These are phyloP conservation scores for Leguminivora glycinivorella DNA, from an alignment of 1,140 invertebrate genomes.

Conservation along the genomic window DNA sequence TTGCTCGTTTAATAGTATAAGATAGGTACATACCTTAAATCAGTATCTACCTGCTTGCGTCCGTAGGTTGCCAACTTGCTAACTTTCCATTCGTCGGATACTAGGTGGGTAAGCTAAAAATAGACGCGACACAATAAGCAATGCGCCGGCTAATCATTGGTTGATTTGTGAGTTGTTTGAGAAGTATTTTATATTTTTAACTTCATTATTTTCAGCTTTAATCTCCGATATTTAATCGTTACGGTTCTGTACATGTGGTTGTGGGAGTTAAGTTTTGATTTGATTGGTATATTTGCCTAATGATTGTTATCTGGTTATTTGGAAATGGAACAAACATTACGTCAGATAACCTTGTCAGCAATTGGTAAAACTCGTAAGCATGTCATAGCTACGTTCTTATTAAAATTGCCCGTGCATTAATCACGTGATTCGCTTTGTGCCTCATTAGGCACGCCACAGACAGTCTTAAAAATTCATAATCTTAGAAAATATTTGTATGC, in stretches of 20 bases:
- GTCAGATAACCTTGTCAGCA: constrained; percentile 56
- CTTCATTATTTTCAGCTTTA: background rate
- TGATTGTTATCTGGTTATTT: constrained; percentile 41
- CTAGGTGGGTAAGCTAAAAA: constrained; percentile 65
- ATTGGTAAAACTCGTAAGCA: constrained; percentile 49
- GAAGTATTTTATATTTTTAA: constrained; percentile 31
- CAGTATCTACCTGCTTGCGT: constrained; percentile 38
- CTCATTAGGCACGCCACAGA: too few species aligned
- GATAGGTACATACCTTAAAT: constrained; percentile 45
- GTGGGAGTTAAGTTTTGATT: background rate
- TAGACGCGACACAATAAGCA: constrained; percentile 68
- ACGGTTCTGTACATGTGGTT: too few species aligned
- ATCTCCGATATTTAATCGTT: background rate
- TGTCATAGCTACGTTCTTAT: constrained; percentile 36
- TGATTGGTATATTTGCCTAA: background rate
- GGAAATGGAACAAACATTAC: constrained; percentile 36
- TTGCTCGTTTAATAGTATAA: too few species aligned
- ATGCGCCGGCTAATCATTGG: constrained; percentile 59
- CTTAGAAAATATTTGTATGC: too few species aligned
- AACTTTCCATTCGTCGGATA: constrained; percentile 74
- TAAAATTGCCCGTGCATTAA: constrained; percentile 41
- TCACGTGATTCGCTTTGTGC: constrained; percentile 55
- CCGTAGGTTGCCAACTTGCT: constrained; percentile 69
- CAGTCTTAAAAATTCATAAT: too few species aligned
- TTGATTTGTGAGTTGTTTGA: constrained; percentile 41